A percentile compares a stretch with the other conserved stretches of the same genome.
Conservation (phyloP, 2,113 vertebrate genomes). For the Bombycilla garrulus region DNA sequence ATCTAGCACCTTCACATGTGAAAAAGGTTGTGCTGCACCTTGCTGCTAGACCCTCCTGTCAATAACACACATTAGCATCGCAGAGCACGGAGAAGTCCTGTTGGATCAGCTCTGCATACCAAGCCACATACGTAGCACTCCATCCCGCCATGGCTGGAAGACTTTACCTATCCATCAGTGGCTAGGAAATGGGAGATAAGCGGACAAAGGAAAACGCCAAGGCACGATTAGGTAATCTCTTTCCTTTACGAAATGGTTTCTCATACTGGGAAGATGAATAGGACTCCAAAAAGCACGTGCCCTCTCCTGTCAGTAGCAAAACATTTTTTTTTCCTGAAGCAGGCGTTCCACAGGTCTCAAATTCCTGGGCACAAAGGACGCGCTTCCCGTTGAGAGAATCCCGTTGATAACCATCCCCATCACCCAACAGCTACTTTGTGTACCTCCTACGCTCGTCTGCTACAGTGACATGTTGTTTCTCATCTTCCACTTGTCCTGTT, state of each 20-base stretch:
- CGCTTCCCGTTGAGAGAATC: not conserved
- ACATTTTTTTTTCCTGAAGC: not conserved
- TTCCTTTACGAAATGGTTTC: conserved; percentile 8
- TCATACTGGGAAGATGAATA: not conserved
- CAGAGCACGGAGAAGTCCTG: not conserved
- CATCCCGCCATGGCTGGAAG: not conserved
- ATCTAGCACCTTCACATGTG: not conserved
- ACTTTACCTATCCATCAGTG: conserved; percentile 28
- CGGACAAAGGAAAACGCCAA: not conserved
- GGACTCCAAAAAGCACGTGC: not conserved
- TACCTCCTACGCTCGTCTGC: conserved; percentile 21
- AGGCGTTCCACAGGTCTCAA: not conserved
- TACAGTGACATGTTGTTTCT: not conserved
- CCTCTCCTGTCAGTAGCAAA: conserved; percentile 1
- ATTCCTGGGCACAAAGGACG: not conserved
- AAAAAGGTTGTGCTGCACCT: not conserved
- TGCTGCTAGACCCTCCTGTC: conserved; percentile 14
- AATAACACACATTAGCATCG: not conserved
- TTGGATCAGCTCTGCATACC: conserved; percentile 29
- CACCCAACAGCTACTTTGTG: not conserved
- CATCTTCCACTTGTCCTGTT: conserved; percentile 38
- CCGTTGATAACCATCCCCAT: not conserved
- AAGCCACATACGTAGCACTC: not conserved
- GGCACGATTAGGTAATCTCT: not conserved
- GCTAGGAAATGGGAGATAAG: conserved; percentile 25